phyloP scores from a whole-genome alignment of 2,888 invertebrate species.

The Opisthograptis luteolata region DNA sequence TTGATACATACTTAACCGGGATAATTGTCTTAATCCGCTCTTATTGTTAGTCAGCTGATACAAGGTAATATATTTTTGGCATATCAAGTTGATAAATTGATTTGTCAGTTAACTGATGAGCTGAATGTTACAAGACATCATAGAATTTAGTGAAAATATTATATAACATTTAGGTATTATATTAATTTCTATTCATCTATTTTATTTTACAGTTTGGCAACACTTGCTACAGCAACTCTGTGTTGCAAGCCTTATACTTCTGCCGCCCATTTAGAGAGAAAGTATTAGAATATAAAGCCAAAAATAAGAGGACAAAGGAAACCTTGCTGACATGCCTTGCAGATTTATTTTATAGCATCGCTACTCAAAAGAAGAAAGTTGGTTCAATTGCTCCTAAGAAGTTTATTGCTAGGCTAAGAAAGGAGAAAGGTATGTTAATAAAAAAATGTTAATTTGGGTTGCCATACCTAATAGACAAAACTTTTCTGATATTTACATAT shows the following conservation, averaged over 20 bases:
- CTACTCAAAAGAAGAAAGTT: slow-evolving; percentile 99
- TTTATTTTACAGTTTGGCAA: slow-evolving; percentile 95
- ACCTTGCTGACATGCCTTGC: slow-evolving; percentile 98
- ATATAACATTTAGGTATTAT: too few species aligned
- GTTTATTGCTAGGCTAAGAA: slow-evolving; percentile 98
- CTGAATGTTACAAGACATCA: too few species aligned
- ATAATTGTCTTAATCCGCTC: too few species aligned
- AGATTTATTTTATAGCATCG: slow-evolving; percentile 99
- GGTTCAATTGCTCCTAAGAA: slow-evolving; percentile 99
- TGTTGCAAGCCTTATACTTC: slow-evolving; percentile 99
- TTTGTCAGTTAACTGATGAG: too few species aligned
- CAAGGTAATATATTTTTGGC: neutral
- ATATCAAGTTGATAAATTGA: neutral
- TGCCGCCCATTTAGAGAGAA: slow-evolving; percentile 99
- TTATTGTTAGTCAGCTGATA: too few species aligned
- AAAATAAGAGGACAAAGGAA: slow-evolving; percentile 97
- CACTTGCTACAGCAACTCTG: slow-evolving; percentile 99
- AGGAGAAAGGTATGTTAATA: slow-evolving; percentile 93
- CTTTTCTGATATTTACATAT: too few species aligned
- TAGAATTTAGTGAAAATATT: too few species aligned
- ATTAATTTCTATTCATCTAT: neutral
- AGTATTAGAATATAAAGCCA: slow-evolving; percentile 98
- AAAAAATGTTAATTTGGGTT: too few species aligned
- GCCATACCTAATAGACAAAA: too few species aligned
- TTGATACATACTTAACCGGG: too few species aligned